Base-by-base conservation (phyloP, 2,113 vertebrate genomes). In the Sorex fumeus region DNA sequence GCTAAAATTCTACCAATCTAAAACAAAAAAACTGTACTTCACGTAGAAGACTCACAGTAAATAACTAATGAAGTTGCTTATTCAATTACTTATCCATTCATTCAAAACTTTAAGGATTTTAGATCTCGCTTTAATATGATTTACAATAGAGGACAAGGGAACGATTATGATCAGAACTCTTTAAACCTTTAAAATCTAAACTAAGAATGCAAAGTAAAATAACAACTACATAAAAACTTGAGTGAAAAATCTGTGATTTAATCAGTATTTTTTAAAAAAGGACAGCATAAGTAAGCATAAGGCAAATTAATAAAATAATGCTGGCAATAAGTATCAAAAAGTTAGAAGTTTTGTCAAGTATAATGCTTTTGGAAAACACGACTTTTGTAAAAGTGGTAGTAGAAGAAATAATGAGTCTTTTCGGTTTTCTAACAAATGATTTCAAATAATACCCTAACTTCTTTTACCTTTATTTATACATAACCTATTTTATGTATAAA, bases 221-320 rank as follows among this genome's bases (percentile, higher is more conserved):
- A 82, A 66, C 88, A 84, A 30, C 34, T 66, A 72, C 28, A 83
- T 34, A 87, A 89, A 80, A 89, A 0, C 28, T 79, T 66, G 4
- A 82, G 34, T 45, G 25, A 50, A 84, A 90, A 93, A 84, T 23
- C 32, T 34, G 1, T 7, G 3, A 40, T 40, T 32, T 84, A 70
- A 79, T 84, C 23, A 71, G 12, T 66, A 50, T 62, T 69, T 25
- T 84, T 87, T 16, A 78, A 21, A 89, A 0, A 40, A 62, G 45
- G 2, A 6, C 12, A 92, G 50, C 34, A 64, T 57, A 87, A 66
- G 2, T 3, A 8, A 92, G 50, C 34, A 64, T 57, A 87, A 66
- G 84, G 79, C n/a, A 87, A 70, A 77, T 83, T 66, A 93, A 83
- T 40, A 16, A 57, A 82, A 60, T 50, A 47, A 30, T 92, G 87